A percentile compares a stretch with the other conserved stretches of the same genome.
Conservation (phyloP, 2,797 vertebrate genomes). For the Oryzias sinensis region DNA sequence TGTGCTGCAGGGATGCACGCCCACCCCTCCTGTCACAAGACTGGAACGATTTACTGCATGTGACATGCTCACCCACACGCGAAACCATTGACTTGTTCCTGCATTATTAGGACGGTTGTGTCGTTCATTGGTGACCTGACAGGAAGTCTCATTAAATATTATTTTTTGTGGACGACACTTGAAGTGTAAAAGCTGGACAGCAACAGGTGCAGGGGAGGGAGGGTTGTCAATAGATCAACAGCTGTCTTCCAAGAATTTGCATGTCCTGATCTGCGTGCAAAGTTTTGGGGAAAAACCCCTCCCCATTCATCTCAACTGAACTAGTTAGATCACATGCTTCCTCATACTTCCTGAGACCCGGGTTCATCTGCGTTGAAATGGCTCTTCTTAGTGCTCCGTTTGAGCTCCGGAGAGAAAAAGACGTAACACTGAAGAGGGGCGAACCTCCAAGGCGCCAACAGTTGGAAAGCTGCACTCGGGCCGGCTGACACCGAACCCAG, state of each 20-base stretch:
- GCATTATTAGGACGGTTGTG: slow-evolving; percentile 14
- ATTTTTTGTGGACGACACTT: too few relatives aligned
- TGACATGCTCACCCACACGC: slow-evolving; percentile 4
- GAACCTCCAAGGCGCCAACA: slow-evolving; percentile 2
- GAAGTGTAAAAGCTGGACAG: too few relatives aligned
- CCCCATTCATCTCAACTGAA: neutral
- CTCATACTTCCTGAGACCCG: slow-evolving; percentile 2
- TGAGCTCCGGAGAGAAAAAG: slow-evolving; percentile 57
- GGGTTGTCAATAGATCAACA: too few relatives aligned
- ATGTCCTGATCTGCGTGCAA: too few relatives aligned
- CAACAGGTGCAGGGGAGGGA: too few relatives aligned
- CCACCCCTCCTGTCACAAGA: slow-evolving; percentile 56
- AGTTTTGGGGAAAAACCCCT: neutral
- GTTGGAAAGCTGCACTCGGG: slow-evolving; percentile 39
- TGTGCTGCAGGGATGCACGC: slow-evolving; percentile 31
- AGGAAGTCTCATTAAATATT: neutral
- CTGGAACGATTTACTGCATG: slow-evolving; percentile 27
- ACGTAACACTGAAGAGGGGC: slow-evolving; percentile 33
- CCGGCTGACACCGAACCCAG: neutral
- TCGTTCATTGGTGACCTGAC: slow-evolving; percentile 3
- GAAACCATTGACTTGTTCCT: slow-evolving; percentile 16
- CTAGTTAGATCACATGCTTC: slow-evolving; percentile 11
- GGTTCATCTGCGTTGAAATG: slow-evolving; percentile 16
- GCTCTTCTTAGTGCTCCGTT: slow-evolving; percentile 37
- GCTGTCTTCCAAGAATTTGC: too few relatives aligned